Base-by-base conservation (phyloP, 2,888 invertebrate species). In the Celastrina argiolus region DNA sequence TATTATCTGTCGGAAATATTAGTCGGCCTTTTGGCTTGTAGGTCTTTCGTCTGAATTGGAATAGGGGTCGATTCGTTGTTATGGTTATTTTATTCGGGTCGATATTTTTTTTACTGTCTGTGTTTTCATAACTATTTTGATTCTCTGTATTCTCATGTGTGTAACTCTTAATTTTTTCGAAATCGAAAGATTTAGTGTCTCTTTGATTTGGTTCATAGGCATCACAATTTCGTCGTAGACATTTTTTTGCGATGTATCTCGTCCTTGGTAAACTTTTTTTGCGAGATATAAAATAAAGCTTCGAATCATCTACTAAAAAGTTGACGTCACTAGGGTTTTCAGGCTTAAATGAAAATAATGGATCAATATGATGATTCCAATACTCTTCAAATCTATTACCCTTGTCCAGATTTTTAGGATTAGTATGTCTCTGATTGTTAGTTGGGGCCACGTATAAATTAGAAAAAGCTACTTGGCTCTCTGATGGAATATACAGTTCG, bases 291-390 rank as follows among this genome's bases (percentile, higher is more conserved):
- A 61, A 61, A 41, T 36, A 74, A 74, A 64, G 75, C n/a, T 58
- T 78, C 6, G 83, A 81, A 26, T 80, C 79, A 66, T 94, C 93
- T 2, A 95, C 95, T 72, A 96, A 76, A 51, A 95, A 84, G 83
- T 96, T 96, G 0, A 96, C 93, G 67, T 96, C 96, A 41, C 94
- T 93, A 0, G 95, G 95, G 71, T 93, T 94, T 68, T 94, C 93
- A 0, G 96, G 96, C 77, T 95, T 96, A 75, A 92, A 96, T 2
- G 91, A 92, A 76, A 93, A 93, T 70, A 96, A 92, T 18, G 95
- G 95, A 78, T 96, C 95, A 61, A 85, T 80, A 67, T 84, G 80
- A 67, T 88, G 87, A 69, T 86, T 88, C 2, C 76, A 77, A 26
- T 80, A 76, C 7, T 63, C 77, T 69, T 39, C 81, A 1, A 76